phyloP scores from a whole-genome alignment of 2,888 invertebrate genomes.

The Eupsilia transversa region DNA sequence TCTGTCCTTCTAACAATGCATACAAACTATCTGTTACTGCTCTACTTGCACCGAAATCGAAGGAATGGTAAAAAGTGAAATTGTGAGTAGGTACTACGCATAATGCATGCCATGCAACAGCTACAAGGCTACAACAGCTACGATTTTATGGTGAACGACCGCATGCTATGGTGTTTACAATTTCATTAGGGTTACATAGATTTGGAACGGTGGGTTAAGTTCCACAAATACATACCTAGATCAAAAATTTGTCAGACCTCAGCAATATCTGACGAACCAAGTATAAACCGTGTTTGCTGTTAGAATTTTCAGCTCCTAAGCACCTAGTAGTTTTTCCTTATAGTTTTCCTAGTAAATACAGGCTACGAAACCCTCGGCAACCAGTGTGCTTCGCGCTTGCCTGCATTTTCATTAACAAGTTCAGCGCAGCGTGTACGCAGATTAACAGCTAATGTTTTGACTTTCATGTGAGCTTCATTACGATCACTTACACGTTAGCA shows the following conservation, averaged over 20 bases:
- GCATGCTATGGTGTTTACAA: constrained; percentile 48
- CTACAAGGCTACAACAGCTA: constrained; percentile 49
- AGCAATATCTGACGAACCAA: not conserved
- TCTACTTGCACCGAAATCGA: constrained; percentile 63
- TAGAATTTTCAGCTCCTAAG: not conserved
- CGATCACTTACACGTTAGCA: constrained; percentile 12
- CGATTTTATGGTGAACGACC: constrained; percentile 52
- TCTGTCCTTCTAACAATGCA: constrained; percentile 58
- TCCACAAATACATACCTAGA: constrained; percentile 28
- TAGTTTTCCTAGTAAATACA: constrained; percentile 1
- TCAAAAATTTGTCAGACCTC: not conserved
- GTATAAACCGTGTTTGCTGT: not conserved
- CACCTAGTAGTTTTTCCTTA: not conserved
- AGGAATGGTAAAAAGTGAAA: constrained; percentile 64
- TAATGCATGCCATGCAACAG: constrained; percentile 66
- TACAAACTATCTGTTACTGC: constrained; percentile 59
- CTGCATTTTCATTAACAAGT: constrained; percentile 47
- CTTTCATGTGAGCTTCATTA: constrained; percentile 43
- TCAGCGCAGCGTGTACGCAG: constrained; percentile 53
- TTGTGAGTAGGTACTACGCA: constrained; percentile 40
- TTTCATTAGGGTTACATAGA: constrained; percentile 40
- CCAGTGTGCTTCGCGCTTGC: constrained; percentile 17
- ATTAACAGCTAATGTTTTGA: constrained; percentile 28
- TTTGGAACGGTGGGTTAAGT: not conserved
- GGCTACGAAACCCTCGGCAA: constrained; percentile 29